Evolutionary conservation across 1,140 invertebrate genomes (phyloP).

Genomic region (Euura lappo): DNA sequence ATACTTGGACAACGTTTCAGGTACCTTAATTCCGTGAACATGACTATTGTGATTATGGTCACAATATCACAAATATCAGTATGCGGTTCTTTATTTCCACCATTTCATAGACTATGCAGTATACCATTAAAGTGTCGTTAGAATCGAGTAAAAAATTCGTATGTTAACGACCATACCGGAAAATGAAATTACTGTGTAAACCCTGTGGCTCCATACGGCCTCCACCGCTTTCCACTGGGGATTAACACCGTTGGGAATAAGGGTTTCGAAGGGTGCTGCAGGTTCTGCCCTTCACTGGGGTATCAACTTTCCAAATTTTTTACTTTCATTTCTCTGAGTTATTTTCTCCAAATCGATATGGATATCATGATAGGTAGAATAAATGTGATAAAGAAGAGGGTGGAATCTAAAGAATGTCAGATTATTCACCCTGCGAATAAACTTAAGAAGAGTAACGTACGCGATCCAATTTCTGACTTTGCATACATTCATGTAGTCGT

Average conservation of each 20-base stretch:
- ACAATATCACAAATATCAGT: too few species aligned
- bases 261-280: conserved; percentile 40
- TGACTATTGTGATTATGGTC: too few species aligned
- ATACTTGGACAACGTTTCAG: too few species aligned
- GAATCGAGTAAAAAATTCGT: neutral
- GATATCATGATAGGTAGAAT: neutral
- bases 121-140: neutral
- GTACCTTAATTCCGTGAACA: too few species aligned
- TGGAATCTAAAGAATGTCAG: conserved; percentile 18
- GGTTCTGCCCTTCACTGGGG: too few species aligned
- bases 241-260: conserved; percentile 48
- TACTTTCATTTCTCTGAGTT: too few species aligned
- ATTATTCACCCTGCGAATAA: too few species aligned
- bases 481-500: conserved; percentile 36
- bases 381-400: conserved; percentile 9
- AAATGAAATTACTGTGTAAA: neutral
- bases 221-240: conserved; percentile 52
- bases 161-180: conserved; percentile 4
- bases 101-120: too few species aligned
- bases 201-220: conserved; percentile 25
- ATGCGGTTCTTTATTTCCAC: too few species aligned
- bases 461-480: conserved; percentile 40
- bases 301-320: too few species aligned
- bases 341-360: too few species aligned
- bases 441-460: neutral